Percentiles rank a stretch among this genome's conserved stretches.
Evolutionary conservation across 2,113 vertebrate species (phyloP).

Genomic region (Zapus hudsonius): DNA sequence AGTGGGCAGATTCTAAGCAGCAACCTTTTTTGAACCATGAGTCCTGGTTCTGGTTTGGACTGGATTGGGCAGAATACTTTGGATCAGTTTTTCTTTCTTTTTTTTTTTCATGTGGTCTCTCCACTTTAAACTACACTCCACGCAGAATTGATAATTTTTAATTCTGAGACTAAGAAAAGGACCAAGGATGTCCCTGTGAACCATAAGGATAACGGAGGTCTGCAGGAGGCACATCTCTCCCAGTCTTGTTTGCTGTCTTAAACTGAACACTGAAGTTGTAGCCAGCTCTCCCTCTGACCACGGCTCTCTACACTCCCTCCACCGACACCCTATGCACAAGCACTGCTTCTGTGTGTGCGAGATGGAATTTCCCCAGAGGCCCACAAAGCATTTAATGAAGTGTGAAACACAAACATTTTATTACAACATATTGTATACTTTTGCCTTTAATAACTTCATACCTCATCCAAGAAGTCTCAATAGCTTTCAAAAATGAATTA

Average conservation of each 20-base stretch:
- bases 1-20: slow-evolving; percentile 62
- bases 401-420: slow-evolving; percentile 88
- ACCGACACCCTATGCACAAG: slow-evolving; percentile 73
- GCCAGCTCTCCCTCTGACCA: background rate
- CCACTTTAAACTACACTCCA: slow-evolving; percentile 28
- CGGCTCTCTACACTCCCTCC: slow-evolving; percentile 66
- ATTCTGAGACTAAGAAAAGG: slow-evolving; percentile 28
- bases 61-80: slow-evolving; percentile 73
- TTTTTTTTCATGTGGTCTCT: slow-evolving; percentile 65
- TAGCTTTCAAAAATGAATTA: slow-evolving; percentile 89
- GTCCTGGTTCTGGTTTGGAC: slow-evolving; percentile 66
- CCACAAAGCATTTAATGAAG: slow-evolving; percentile 89
- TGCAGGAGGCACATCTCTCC: background rate
- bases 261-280: slow-evolving; percentile 6
- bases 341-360: slow-evolving; percentile 68
- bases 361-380: slow-evolving; percentile 86
- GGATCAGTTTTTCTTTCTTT: slow-evolving; percentile 70
- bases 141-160: background rate
- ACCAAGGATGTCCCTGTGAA: background rate
- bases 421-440: slow-evolving; percentile 89
- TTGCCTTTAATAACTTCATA: slow-evolving; percentile 89
- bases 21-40: slow-evolving; percentile 70
- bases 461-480: slow-evolving; percentile 86
- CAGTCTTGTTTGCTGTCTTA: background rate
- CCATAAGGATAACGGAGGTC: background rate